Evolutionary conservation across 2,888 invertebrate genomes (phyloP).

Genomic region (Lordiphosa fenestrarum): DNA sequence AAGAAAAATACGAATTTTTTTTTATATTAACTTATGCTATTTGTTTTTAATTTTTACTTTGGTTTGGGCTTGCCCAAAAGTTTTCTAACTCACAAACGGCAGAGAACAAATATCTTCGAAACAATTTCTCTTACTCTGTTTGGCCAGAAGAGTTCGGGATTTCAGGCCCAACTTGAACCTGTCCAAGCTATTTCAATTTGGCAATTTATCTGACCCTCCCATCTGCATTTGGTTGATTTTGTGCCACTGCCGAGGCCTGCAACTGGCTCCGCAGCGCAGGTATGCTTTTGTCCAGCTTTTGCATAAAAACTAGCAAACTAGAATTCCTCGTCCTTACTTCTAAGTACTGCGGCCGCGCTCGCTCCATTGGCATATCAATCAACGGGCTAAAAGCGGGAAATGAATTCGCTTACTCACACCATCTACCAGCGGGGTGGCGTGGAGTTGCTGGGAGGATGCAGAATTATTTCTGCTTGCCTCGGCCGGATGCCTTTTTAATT

Average conservation of each 20-base stretch:
- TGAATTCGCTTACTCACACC: slow-evolving; percentile 69
- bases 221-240: slow-evolving; percentile 69
- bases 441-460: slow-evolving; percentile 17
- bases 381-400: slow-evolving; percentile 66
- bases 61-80: slow-evolving; percentile 5
- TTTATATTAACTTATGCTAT: too few species aligned
- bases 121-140: slow-evolving; percentile 28
- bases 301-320: slow-evolving; percentile 69
- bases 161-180: slow-evolving; percentile 19
- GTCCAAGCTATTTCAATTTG: slow-evolving; percentile 48
- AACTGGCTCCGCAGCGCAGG: slow-evolving; percentile 42
- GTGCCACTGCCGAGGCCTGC: slow-evolving; percentile 23
- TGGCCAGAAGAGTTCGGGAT: neutral
- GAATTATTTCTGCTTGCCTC: slow-evolving; percentile 29
- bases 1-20: too few species aligned
- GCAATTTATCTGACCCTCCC: slow-evolving; percentile 63
- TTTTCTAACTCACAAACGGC: slow-evolving; percentile 9
- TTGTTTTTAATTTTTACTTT: too few species aligned
- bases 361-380: slow-evolving; percentile 71
- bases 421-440: slow-evolving; percentile 4
- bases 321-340: slow-evolving; percentile 31
- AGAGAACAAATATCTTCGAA: slow-evolving; percentile 20
- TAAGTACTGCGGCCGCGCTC: slow-evolving; percentile 20
- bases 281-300: slow-evolving; percentile 60
- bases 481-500: slow-evolving; percentile 68